A percentile compares a stretch with the other conserved stretches of the same genome.
Conservation (phyloP, 2,113 vertebrate genomes). For the Myrmophylax atrothorax region DNA sequence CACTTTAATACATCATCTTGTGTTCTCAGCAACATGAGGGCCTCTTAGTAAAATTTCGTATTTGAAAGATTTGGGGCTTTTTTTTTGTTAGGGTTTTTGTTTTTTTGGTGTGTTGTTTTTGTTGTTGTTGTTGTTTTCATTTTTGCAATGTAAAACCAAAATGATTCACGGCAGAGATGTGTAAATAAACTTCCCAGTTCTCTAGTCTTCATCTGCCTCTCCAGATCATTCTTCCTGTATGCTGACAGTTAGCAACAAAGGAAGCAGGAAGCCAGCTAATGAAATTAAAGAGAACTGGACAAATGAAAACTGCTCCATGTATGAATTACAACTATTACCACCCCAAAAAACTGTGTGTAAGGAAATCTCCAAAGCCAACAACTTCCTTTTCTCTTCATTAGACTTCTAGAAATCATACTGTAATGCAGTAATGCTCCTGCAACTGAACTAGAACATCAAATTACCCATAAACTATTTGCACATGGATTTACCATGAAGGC, state of each 20-base stretch:
- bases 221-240: neutral
- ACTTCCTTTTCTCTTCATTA: neutral
- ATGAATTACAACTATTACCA: neutral
- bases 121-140: neutral
- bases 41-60: neutral
- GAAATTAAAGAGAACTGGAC: neutral
- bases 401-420: neutral
- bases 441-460: neutral
- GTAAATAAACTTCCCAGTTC: neutral
- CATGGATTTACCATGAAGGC: neutral
- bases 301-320: neutral
- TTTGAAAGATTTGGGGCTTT: neutral
- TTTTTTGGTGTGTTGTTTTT: neutral
- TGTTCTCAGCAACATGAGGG: neutral
- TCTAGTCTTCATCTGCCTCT: neutral
- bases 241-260: neutral
- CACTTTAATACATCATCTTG: neutral
- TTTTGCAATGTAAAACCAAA: neutral
- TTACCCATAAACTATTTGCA: neutral
- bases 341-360: neutral
- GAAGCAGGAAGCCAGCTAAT: neutral
- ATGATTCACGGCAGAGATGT: neutral
- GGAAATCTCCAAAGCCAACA: neutral
- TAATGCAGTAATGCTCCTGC: neutral
- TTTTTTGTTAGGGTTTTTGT: neutral